Base-by-base conservation (phyloP, 2,797 vertebrate species). In the Characodon lateralis region DNA sequence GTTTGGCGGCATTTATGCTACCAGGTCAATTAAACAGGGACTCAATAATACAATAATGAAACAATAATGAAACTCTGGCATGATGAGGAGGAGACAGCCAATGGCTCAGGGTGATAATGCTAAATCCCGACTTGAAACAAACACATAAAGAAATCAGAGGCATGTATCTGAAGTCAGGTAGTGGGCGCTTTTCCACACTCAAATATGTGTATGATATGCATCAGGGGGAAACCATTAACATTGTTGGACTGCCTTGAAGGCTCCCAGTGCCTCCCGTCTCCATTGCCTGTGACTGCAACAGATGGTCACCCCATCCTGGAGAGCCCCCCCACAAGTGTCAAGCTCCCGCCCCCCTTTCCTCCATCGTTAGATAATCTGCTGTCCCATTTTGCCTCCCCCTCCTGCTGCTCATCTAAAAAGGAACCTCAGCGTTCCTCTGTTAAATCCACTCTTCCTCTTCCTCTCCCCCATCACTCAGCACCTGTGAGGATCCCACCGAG, bases 1-100 rank as follows among this genome's bases (percentile, higher is more conserved):
- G 85, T 91, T 94, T 84, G 87, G 89, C 90, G 92, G 87, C 83
- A 88, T 93, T 91, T 93, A 82, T 91, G 86, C 79, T 89, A 90
- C 90, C 82, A 85, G 91, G 91, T 93, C 91, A 94, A 93, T 92
- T 92, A 94, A 91, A 87, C 83, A 0, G 69, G 63, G 77, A 87
- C 90, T 94, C 93, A 89, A 94, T 94, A 90, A 88, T 68, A 91
- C 85, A 90, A 91, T 93, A 92, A 92, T 92, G 85, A 91, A 88
- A 93, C 87, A 88, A 86, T 88, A 87, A 89, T 89, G 88, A 86
- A 89, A 87, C 53, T 79, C 82, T 83, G 83, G 84, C 81, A 80
- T 79, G 73, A 66, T 35, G 41, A 41, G 68, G 78, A 46, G 77
- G 59, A 76, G 75, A 79, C 70, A 83, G 65, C 9, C 18, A 74